These are phyloP conservation scores for Crotophaga sulcirostris DNA, from an alignment of 2,113 vertebrate species.

Conservation along the genomic window DNA sequence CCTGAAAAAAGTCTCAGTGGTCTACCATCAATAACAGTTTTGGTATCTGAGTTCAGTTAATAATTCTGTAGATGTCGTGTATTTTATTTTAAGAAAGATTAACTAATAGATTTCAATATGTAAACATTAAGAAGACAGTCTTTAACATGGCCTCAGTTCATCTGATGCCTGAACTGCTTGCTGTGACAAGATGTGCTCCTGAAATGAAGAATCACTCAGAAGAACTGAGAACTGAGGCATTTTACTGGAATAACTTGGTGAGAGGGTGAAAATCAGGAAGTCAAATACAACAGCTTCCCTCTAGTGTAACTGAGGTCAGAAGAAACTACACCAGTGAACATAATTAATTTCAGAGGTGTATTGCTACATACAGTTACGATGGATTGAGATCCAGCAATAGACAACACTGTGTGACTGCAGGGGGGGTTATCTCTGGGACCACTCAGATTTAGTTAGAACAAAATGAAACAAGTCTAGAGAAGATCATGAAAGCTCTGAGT, in stretches of 20 bases:
- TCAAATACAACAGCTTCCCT: neutral
- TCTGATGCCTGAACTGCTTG: neutral
- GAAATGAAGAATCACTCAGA: neutral
- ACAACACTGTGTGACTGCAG: neutral
- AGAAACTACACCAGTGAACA: neutral
- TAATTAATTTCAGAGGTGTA: neutral
- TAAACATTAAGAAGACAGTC: neutral
- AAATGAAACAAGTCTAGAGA: neutral
- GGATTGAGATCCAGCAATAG: neutral
- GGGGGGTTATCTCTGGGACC: neutral
- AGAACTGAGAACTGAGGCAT: neutral
- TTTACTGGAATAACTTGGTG: neutral
- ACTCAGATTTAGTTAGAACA: neutral
- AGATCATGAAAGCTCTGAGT: neutral
- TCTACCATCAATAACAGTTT: neutral
- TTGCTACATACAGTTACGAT: neutral
- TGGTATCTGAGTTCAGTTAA: neutral
- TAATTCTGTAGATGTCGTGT: neutral
- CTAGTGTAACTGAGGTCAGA: neutral
- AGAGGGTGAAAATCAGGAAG: neutral
- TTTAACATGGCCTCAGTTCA: neutral
- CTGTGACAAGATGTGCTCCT: neutral
- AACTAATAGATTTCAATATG: neutral
- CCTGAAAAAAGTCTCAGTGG: neutral
- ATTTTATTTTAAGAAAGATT: neutral